These are phyloP conservation scores for Amblyteles armatorius DNA, from an alignment of 2,888 invertebrate genomes.

Conservation along the genomic window DNA sequence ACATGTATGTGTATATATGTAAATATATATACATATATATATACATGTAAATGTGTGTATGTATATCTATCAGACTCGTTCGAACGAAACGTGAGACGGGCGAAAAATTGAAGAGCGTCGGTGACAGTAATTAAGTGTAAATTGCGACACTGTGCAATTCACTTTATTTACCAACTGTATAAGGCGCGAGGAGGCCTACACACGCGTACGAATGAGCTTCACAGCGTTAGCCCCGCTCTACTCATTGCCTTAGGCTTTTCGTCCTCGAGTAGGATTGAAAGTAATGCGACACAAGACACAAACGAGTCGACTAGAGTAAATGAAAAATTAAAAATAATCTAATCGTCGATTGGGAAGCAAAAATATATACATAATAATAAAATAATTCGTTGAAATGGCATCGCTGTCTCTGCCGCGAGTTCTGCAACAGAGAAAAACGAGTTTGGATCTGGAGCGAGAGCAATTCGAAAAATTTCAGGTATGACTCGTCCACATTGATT, in stretches of 20 bases:
- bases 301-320: background rate
- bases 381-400: conserved; percentile 86
- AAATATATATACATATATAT: too few species aligned
- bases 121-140: conserved; percentile 5
- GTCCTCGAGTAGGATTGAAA: background rate
- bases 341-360: background rate
- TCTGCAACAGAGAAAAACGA: conserved; percentile 91
- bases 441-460: conserved; percentile 92
- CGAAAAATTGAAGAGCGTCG: conserved; percentile 1
- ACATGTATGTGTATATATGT: background rate
- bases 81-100: conserved; percentile 3
- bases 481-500: conserved; percentile 72
- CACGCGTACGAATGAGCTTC: conserved; percentile 25
- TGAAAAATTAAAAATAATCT: background rate
- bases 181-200: background rate
- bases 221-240: background rate
- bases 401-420: conserved; percentile 90
- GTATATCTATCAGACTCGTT: background rate
- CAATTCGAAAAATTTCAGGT: conserved; percentile 95
- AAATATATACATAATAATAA: background rate
- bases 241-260: background rate
- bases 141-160: conserved; percentile 31
- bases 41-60: background rate
- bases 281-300: background rate
- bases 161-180: conserved; percentile 18